Evolutionary conservation across 2,888 invertebrate genomes (phyloP).

Genomic region (Ectemnius cavifrons): DNA sequence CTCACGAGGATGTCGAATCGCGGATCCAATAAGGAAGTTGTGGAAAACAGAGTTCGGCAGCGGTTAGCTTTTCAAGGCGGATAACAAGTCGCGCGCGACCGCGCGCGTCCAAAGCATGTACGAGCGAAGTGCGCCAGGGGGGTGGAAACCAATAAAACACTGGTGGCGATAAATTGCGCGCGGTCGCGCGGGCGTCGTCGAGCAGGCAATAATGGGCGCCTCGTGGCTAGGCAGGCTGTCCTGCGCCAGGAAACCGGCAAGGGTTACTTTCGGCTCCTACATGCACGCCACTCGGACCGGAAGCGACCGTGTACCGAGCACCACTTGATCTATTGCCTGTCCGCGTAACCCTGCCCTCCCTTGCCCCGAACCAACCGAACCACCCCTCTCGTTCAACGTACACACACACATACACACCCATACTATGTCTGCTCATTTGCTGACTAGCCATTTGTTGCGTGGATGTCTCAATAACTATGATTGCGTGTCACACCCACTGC

Average conservation of each 20-base stretch:
- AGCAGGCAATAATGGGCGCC: constrained; percentile 68
- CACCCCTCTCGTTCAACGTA: constrained; percentile 18
- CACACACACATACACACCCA: not conserved
- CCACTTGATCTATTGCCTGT: constrained; percentile 61
- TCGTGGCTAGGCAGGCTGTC: constrained; percentile 56
- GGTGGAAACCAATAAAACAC: constrained; percentile 70
- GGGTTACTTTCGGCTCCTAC: constrained; percentile 59
- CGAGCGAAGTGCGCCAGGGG: constrained; percentile 31
- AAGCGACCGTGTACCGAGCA: constrained; percentile 50
- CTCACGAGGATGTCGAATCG: too few relatives aligned
- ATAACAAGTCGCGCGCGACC: too few relatives aligned
- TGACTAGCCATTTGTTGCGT: too few relatives aligned
- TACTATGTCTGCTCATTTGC: too few relatives aligned
- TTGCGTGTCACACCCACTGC: too few relatives aligned
- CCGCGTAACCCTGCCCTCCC: constrained; percentile 41
- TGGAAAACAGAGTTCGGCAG: too few relatives aligned
- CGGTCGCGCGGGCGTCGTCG: constrained; percentile 64
- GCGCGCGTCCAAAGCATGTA: too few relatives aligned
- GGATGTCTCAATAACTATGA: too few relatives aligned
- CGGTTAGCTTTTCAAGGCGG: too few relatives aligned
- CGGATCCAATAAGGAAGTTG: too few relatives aligned
- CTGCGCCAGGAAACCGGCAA: constrained; percentile 52
- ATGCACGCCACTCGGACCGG: constrained; percentile 49
- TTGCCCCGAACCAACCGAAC: constrained; percentile 6
- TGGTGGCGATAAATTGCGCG: constrained; percentile 70